Conservation (phyloP, 2,888 invertebrate species). For the Drosophila diplacantha region DNA sequence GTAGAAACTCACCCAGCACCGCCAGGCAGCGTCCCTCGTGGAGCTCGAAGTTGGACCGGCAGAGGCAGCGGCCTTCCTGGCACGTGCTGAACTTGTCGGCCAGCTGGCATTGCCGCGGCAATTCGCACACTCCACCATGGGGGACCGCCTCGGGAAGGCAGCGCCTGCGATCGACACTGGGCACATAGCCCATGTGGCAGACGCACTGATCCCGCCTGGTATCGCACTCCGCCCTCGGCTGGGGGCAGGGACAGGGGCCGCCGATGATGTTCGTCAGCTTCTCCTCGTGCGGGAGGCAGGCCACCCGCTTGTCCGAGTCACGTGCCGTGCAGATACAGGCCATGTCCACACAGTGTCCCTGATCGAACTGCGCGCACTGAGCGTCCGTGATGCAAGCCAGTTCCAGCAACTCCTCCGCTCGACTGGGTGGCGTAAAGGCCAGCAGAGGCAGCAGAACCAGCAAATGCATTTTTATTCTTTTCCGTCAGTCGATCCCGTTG, state of each 20-base stretch:
- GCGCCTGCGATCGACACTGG: slow-evolving; percentile 71
- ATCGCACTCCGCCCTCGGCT: slow-evolving; percentile 65
- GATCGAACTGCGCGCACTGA: slow-evolving; percentile 60
- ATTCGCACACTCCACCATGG: slow-evolving; percentile 65
- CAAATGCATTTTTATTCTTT: neutral
- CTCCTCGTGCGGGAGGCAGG: slow-evolving; percentile 63
- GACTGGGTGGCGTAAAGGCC: neutral
- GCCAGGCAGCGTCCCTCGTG: slow-evolving; percentile 62
- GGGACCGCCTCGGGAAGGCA: slow-evolving; percentile 62
- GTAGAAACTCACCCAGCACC: slow-evolving; percentile 58
- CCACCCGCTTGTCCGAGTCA: slow-evolving; percentile 37
- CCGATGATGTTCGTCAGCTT: slow-evolving; percentile 72
- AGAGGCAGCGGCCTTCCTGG: slow-evolving; percentile 53
- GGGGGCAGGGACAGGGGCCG: slow-evolving; percentile 71
- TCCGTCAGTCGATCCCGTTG: neutral
- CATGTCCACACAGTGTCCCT: slow-evolving; percentile 53
- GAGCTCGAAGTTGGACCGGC: slow-evolving; percentile 58
- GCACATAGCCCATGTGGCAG: slow-evolving; percentile 55
- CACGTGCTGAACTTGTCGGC: slow-evolving; percentile 66
- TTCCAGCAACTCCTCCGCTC: slow-evolving; percentile 40
- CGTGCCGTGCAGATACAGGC: slow-evolving; percentile 59
- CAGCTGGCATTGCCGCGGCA: slow-evolving; percentile 64
- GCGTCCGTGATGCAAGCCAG: slow-evolving; percentile 58
- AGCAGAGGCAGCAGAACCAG: neutral
- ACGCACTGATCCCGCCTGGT: slow-evolving; percentile 58